Evolutionary conservation across 2,113 vertebrate species (phyloP), one percentile per base, ranked within the genome.

Genomic region (Hyaena hyaena): DNA sequence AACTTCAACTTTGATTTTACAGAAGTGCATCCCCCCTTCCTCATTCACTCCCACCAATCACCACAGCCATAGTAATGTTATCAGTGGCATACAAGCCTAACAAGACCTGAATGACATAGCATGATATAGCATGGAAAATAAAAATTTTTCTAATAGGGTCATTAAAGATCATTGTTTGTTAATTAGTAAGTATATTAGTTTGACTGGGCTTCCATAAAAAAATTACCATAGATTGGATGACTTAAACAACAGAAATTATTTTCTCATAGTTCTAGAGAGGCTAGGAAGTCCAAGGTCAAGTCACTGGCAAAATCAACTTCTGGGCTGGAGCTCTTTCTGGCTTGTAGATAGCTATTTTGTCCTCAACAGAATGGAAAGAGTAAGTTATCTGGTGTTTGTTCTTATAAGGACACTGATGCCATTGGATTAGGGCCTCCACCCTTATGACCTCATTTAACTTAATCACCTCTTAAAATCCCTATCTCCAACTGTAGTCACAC

Each of bases 1-100:
- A 61, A 93, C 79, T 93, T 93, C 45, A 81, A 35, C 73, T 88
- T 84, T 74, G 61, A 86, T 89, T 73, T 65, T 85, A 65, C 1
- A 89, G 33, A 81, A 93, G 1, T 55, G 2, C 53, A 85, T 86
- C 12, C 23, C 55, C 2, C 4, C 10, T 83, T 53, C 15, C 16
- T 11, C 1, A 19, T 65, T 83, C 24, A 74, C 85, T 35, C 53
- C 76, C 58, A 80, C 26, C 10, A 81, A 74, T 31, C 10, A 81
- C 39, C 16, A 79, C 6, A 79, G 23, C 4, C 19, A 90, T 87
- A 61, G 71, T 82, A 61, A 63, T 92, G 10, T n/a, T 39, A 53
- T 85, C 16, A 90, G 8, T 61, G 50, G 16, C 21, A 33, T 58
- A 71, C 82, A 77, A 31, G 26, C 26, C 28, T 26, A 77, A 26